Conservation (phyloP, 1,140 invertebrate species). For the Aphelenchoides fujianensis region DNA sequence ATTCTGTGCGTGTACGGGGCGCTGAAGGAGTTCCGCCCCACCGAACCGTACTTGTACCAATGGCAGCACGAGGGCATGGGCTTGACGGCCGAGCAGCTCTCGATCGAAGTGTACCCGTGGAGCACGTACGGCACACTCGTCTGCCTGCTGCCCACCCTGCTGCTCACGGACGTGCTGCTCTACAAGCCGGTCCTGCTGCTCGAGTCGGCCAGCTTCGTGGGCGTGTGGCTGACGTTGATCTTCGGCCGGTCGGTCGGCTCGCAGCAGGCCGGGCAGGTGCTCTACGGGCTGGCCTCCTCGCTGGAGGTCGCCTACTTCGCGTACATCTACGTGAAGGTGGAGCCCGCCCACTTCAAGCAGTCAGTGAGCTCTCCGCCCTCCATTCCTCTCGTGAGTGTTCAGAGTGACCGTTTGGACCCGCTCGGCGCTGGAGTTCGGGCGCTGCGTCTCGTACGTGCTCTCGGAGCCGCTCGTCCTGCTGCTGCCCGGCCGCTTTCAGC, state of each 20-base stretch:
- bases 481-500: conserved; percentile 68
- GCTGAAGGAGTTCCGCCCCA: conserved; percentile 77
- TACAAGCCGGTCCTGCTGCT: conserved; percentile 82
- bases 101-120: conserved; percentile 76
- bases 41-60: conserved; percentile 76
- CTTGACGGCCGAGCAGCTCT: conserved; percentile 70
- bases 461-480: conserved; percentile 71
- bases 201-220: conserved; percentile 70
- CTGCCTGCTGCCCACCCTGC: conserved; percentile 73
- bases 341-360: conserved; percentile 69
- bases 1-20: conserved; percentile 5
- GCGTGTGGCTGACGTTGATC: conserved; percentile 72
- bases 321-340: conserved; percentile 87
- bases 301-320: conserved; percentile 86
- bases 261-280: conserved; percentile 54
- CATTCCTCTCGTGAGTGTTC: conserved; percentile 59
- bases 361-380: too few relatives aligned
- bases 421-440: conserved; percentile 72
- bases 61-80: conserved; percentile 72
- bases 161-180: conserved; percentile 77
- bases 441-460: conserved; percentile 71
- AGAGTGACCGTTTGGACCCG: conserved; percentile 75
- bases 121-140: conserved; percentile 76
- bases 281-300: conserved; percentile 67
- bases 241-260: conserved; percentile 36